Percentiles rank a stretch among this genome's conserved stretches.
These are phyloP conservation scores for Armadillidium nasatum DNA, from an alignment of 1,140 invertebrate species.

Conservation along the genomic window DNA sequence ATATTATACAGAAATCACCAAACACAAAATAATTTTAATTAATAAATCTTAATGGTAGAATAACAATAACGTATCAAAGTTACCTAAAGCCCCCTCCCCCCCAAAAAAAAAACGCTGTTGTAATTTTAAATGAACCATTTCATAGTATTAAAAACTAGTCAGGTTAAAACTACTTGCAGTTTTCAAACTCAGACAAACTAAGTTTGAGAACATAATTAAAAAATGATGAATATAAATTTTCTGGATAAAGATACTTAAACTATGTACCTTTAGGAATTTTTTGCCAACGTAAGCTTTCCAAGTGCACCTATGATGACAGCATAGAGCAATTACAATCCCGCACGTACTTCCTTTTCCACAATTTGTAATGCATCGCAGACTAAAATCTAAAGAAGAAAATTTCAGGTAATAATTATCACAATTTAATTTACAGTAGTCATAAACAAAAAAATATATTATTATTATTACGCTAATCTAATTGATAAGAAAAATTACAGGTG, in stretches of 20 bases:
- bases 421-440: too few species aligned
- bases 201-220: neutral
- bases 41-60: too few species aligned
- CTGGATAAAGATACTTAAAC: slow-evolving; percentile 19
- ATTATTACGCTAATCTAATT: too few species aligned
- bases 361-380: slow-evolving; percentile 61
- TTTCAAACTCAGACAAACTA: neutral
- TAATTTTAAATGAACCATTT: slow-evolving; percentile 37
- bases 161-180: slow-evolving; percentile 8
- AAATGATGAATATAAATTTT: slow-evolving; percentile 23
- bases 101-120: too few species aligned
- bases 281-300: slow-evolving; percentile 66
- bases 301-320: slow-evolving; percentile 78
- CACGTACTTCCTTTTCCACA: slow-evolving; percentile 48
- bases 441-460: too few species aligned
- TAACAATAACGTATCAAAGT: too few species aligned
- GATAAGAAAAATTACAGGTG: too few species aligned
- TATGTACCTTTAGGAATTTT: slow-evolving; percentile 55
- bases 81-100: too few species aligned
- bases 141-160: slow-evolving; percentile 49
- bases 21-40: too few species aligned
- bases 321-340: slow-evolving; percentile 71
- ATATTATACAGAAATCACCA: too few species aligned
- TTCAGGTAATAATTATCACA: too few species aligned
- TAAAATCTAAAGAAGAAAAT: slow-evolving; percentile 57